These are phyloP conservation scores for Heliconius eleuchia DNA, from an alignment of 1,140 invertebrate genomes.

Conservation along the genomic window DNA sequence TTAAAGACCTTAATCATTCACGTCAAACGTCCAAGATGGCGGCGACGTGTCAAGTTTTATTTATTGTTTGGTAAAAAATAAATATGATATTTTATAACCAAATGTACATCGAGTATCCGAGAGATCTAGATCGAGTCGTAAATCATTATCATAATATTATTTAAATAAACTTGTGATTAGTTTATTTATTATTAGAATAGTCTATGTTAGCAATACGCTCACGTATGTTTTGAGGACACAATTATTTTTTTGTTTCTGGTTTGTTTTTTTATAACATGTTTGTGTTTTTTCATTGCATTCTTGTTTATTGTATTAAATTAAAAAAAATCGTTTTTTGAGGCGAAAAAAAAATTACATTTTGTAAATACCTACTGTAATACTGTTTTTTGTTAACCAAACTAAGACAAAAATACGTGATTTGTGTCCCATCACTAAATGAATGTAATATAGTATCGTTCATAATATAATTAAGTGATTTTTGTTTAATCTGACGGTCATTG, in stretches of 20 bases:
- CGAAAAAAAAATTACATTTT: background rate
- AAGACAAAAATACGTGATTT: background rate
- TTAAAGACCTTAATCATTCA: conserved; percentile 58
- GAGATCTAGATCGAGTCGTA: background rate
- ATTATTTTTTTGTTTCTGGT: background rate
- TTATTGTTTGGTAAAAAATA: conserved; percentile 27
- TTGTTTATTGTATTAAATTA: background rate
- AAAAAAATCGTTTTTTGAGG: background rate
- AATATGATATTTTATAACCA: background rate
- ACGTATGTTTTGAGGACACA: conserved; percentile 1
- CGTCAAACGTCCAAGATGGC: conserved; percentile 13
- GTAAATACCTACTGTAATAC: background rate
- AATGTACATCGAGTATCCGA: background rate
- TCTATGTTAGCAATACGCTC: conserved; percentile 9
- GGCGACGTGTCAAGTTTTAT: conserved; percentile 9
- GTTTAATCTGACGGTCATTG: background rate
- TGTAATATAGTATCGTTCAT: background rate
- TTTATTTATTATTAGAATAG: conserved; percentile 44
- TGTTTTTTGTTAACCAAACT: background rate
- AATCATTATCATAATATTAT: conserved; percentile 20
- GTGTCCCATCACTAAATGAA: background rate
- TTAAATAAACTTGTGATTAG: conserved; percentile 34
- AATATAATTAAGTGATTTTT: background rate
- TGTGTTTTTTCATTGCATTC: background rate
- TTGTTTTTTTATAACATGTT: background rate